Evolutionary conservation across 2,797 vertebrate genomes (phyloP).

Genomic region (Takifugu rubripes): DNA sequence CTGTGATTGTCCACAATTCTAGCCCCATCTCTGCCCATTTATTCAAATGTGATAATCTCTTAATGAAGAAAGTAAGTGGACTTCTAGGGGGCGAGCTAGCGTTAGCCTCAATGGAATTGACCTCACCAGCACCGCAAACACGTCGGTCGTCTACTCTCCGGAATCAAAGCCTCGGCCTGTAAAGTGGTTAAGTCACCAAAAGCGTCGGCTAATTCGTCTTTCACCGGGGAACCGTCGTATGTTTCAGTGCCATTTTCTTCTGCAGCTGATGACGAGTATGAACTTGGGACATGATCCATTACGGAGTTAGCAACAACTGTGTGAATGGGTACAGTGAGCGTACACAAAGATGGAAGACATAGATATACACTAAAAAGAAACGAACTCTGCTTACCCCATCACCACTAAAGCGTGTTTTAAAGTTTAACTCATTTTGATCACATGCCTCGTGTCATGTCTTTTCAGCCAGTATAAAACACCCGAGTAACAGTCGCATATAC

Average conservation of each 20-base stretch:
- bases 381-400: no score
- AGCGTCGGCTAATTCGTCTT: slow-evolving; percentile 57
- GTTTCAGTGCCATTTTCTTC: slow-evolving; percentile 30
- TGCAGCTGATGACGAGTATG: slow-evolving; percentile 9
- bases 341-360: background rate
- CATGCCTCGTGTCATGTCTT: no score
- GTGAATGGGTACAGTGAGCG: slow-evolving; percentile 24
- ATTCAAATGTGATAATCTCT: slow-evolving; percentile 31
- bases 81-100: slow-evolving; percentile 42
- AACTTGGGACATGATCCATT: slow-evolving; percentile 51
- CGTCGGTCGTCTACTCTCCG: slow-evolving; percentile 80
- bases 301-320: slow-evolving; percentile 30
- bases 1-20: slow-evolving; percentile 21
- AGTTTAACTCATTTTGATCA: no score
- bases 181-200: slow-evolving; percentile 83
- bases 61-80: background rate
- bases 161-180: slow-evolving; percentile 76
- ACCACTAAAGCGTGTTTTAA: background rate
- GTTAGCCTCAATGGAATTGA: slow-evolving; percentile 45
- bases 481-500: no score
- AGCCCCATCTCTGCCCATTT: slow-evolving; percentile 26
- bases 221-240: slow-evolving; percentile 12
- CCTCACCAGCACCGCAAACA: slow-evolving; percentile 89
- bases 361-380: slow-evolving; percentile 23
- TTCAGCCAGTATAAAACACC: no score